These are phyloP conservation scores for Nesoenas mayeri DNA, from an alignment of 2,113 vertebrate species.

Conservation along the genomic window DNA sequence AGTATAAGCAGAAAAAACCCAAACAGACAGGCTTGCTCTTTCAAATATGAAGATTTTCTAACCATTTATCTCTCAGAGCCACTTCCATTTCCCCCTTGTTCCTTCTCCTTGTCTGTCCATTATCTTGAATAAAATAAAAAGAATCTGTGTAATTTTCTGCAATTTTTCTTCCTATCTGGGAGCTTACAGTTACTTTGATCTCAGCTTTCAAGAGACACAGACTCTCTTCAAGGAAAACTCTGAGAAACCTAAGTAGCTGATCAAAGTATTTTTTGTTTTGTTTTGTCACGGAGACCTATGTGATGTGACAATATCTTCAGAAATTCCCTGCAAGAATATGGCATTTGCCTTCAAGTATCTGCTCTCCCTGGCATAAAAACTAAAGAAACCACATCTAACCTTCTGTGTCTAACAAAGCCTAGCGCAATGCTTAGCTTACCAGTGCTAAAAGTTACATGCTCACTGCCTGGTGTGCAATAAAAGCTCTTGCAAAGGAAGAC, in stretches of 20 bases:
- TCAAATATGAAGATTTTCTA: constrained; percentile 37
- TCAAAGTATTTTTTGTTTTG: constrained; percentile 82
- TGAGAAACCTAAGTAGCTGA: constrained; percentile 80
- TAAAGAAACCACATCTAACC: constrained; percentile 64
- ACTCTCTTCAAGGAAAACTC: constrained; percentile 65
- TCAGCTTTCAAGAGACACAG: constrained; percentile 75
- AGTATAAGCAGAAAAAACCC: neutral
- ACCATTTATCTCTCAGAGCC: constrained; percentile 53
- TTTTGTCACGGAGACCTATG: constrained; percentile 61
- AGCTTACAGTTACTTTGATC: constrained; percentile 88
- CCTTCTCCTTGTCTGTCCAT: constrained; percentile 52
- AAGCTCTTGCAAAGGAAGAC: neutral
- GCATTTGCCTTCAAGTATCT: constrained; percentile 69
- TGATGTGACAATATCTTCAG: constrained; percentile 63
- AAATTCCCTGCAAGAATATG: constrained; percentile 61
- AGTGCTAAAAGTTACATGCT: constrained; percentile 71
- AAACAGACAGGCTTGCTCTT: constrained; percentile 7
- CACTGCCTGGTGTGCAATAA: constrained; percentile 27
- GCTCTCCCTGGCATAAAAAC: constrained; percentile 53
- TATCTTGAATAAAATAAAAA: constrained; percentile 70
- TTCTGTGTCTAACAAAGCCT: constrained; percentile 73
- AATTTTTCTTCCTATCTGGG: constrained; percentile 71
- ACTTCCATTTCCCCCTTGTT: constrained; percentile 51
- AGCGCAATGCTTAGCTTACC: constrained; percentile 75
- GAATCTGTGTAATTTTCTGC: constrained; percentile 77